Conservation (phyloP, 1,140 invertebrate species). For the Calephelis nemesis region DNA sequence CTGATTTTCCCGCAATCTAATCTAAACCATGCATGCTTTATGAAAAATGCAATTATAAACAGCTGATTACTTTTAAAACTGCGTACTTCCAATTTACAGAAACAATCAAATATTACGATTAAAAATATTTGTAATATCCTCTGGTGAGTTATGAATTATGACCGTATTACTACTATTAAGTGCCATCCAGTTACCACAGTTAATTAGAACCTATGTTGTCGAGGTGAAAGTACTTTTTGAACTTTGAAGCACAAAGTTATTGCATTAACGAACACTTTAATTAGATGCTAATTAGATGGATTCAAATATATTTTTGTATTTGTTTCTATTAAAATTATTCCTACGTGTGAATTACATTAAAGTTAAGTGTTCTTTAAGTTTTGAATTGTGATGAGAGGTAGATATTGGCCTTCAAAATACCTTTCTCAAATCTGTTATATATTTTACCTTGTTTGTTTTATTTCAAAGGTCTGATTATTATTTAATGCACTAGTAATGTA, state of each 20-base stretch:
- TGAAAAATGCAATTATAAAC: slow-evolving; percentile 17
- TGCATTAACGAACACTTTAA: not conserved
- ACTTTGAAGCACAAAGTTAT: not conserved
- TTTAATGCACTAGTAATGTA: too few relatives aligned
- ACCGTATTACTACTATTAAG: not conserved
- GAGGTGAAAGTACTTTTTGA: slow-evolving; percentile 15
- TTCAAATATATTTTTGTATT: not conserved
- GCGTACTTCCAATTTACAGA: too few relatives aligned
- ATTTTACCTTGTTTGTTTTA: too few relatives aligned
- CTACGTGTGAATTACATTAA: too few relatives aligned
- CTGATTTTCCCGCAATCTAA: slow-evolving; percentile 29
- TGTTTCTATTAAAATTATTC: not conserved
- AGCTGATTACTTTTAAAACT: slow-evolving; percentile 16
- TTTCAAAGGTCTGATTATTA: too few relatives aligned
- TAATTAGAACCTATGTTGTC: not conserved
- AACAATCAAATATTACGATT: not conserved
- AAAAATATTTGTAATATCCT: not conserved
- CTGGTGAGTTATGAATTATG: not conserved
- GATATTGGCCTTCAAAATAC: too few relatives aligned
- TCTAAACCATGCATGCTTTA: not conserved
- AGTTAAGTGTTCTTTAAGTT: too few relatives aligned
- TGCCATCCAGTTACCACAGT: not conserved
- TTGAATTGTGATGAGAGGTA: too few relatives aligned
- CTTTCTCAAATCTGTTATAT: too few relatives aligned
- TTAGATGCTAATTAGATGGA: not conserved